Evolutionary conservation across 1,140 invertebrate genomes (phyloP).

Genomic region (Halesus radiatus): DNA sequence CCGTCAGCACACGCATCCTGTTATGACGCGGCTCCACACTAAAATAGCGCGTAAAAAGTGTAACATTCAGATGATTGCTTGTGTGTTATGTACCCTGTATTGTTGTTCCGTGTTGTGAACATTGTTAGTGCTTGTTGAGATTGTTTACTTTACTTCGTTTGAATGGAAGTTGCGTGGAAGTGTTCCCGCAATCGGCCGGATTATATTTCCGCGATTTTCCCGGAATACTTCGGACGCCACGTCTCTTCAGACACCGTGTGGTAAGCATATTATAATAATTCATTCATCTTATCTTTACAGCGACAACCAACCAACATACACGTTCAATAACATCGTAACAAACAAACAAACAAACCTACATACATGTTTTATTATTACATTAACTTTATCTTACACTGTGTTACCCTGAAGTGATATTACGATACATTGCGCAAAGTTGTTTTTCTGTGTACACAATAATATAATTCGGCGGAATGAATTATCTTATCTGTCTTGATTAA

Average conservation of each 20-base stretch:
- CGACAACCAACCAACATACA: too few relatives aligned
- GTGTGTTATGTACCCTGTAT: not conserved
- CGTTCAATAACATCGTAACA: too few relatives aligned
- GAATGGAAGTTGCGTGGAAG: constrained; percentile 17
- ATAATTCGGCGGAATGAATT: constrained; percentile 12
- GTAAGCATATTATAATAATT: not conserved
- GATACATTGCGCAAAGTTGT: constrained; percentile 8
- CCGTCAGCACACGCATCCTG: constrained; percentile 30
- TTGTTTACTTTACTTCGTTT: constrained; percentile 13
- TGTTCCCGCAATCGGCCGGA: not conserved
- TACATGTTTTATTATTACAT: too few relatives aligned
- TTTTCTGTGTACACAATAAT: not conserved
- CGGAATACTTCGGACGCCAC: not conserved
- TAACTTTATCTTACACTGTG: too few relatives aligned
- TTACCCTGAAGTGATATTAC: too few relatives aligned
- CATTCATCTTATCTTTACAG: too few relatives aligned
- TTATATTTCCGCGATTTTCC: too few relatives aligned
- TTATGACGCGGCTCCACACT: constrained; percentile 30
- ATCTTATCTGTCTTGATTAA: constrained; percentile 19
- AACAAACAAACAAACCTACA: too few relatives aligned
- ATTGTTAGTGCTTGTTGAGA: not conserved
- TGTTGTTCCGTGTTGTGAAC: constrained; percentile 23
- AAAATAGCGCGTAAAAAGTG: constrained; percentile 36
- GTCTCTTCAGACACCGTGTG: not conserved
- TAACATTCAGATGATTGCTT: not conserved